These are phyloP conservation scores for Drosophila emarginata DNA, from an alignment of 2,888 invertebrate species.

Conservation along the genomic window DNA sequence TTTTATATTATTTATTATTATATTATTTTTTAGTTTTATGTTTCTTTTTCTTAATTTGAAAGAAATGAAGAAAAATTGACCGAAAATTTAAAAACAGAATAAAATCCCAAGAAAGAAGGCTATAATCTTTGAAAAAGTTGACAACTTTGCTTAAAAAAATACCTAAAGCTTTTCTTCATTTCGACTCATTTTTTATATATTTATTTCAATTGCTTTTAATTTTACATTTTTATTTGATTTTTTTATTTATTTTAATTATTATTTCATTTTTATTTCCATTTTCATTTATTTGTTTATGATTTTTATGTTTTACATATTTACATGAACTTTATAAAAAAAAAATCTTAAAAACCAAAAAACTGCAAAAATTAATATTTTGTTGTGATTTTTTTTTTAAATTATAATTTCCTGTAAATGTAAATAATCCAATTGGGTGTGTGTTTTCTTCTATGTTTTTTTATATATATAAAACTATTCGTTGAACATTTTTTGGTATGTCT, in stretches of 20 bases:
- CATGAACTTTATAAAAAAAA: constrained; percentile 50
- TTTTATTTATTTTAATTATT: constrained; percentile 27
- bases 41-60: constrained; percentile 26
- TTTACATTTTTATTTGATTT: constrained; percentile 11
- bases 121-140: too few relatives aligned
- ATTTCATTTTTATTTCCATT: constrained; percentile 41
- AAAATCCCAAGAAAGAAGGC: too few relatives aligned
- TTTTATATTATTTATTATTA: constrained; percentile 23
- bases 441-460: constrained; percentile 82
- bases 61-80: not conserved
- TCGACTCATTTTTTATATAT: constrained; percentile 1
- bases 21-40: constrained; percentile 23
- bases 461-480: constrained; percentile 81
- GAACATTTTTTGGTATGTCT: constrained; percentile 83
- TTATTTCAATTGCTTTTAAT: not conserved
- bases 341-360: constrained; percentile 38
- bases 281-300: constrained; percentile 55
- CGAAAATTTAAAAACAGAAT: not conserved
- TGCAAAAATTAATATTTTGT: constrained; percentile 65
- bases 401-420: constrained; percentile 82
- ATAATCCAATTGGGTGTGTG: constrained; percentile 83
- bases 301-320: constrained; percentile 72
- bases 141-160: too few relatives aligned
- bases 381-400: constrained; percentile 2
- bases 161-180: too few relatives aligned